A percentile compares a stretch with the other conserved stretches of the same genome.
These are phyloP conservation scores for Solenodon paradoxus DNA, from an alignment of 2,113 vertebrate species.

Conservation along the genomic window DNA sequence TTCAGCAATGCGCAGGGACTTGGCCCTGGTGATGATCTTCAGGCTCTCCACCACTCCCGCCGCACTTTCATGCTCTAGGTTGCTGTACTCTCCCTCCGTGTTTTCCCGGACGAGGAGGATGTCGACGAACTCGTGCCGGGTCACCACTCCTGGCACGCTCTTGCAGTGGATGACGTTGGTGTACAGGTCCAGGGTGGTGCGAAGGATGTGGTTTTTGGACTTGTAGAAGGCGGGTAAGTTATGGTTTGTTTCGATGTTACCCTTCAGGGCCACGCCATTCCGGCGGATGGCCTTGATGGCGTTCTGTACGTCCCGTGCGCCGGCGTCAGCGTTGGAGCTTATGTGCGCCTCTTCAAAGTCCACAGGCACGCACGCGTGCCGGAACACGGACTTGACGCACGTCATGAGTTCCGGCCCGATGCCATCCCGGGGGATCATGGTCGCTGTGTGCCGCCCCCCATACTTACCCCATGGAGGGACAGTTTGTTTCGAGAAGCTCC, in stretches of 20 bases:
- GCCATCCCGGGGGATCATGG: constrained; percentile 91
- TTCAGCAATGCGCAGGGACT: constrained; percentile 85
- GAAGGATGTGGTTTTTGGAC: constrained; percentile 86
- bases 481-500: not conserved
- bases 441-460: constrained; percentile 87
- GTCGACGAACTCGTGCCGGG: constrained; percentile 87
- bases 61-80: constrained; percentile 88
- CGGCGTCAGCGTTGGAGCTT: constrained; percentile 78
- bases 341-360: constrained; percentile 90
- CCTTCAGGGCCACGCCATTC: constrained; percentile 90
- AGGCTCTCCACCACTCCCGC: constrained; percentile 88
- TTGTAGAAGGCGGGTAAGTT: constrained; percentile 86
- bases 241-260: constrained; percentile 89
- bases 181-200: constrained; percentile 86
- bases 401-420: constrained; percentile 88
- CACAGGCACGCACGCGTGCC: constrained; percentile 87
- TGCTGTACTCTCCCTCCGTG: constrained; percentile 93
- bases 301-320: constrained; percentile 84
- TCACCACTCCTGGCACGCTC: constrained; percentile 86
- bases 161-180: constrained; percentile 90
- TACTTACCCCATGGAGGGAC: constrained; percentile 87
- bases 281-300: no score
- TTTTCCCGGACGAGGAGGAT: constrained; percentile 91
- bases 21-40: constrained; percentile 88
- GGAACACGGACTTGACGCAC: constrained; percentile 88